phyloP scores from a whole-genome alignment of 2,888 invertebrate species.

The Melipona beecheii region DNA sequence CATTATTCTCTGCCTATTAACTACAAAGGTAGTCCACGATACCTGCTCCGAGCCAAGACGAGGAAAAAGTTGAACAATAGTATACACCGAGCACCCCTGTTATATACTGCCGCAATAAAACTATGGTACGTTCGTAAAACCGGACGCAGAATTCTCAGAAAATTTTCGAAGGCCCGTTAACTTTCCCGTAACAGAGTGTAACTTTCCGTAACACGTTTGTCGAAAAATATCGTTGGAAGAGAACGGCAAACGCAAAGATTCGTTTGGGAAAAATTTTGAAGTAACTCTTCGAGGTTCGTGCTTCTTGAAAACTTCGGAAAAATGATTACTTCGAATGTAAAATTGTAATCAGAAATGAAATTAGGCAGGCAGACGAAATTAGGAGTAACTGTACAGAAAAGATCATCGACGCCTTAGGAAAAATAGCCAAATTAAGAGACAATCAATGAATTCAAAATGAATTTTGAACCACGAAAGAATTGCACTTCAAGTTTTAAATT shows the following conservation, averaged over 20 bases:
- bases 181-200: constrained; percentile 22
- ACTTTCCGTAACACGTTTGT: too few species aligned
- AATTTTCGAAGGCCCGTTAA: constrained; percentile 36
- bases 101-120: constrained; percentile 59
- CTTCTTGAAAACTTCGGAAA: neutral
- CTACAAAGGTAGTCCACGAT: constrained; percentile 65
- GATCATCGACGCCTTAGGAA: too few species aligned
- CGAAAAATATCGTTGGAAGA: neutral
- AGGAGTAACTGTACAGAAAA: too few species aligned
- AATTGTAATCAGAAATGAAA: neutral
- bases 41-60: constrained; percentile 61
- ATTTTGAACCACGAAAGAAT: too few species aligned
- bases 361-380: too few species aligned
- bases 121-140: constrained; percentile 44
- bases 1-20: constrained; percentile 71
- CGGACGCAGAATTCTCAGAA: constrained; percentile 48
- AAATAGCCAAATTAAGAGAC: too few species aligned
- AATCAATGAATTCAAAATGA: too few species aligned
- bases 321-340: neutral
- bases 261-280: neutral
- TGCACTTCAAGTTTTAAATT: too few species aligned
- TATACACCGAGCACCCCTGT: constrained; percentile 39
- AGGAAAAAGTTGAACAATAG: constrained; percentile 62
- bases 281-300: neutral
- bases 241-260: neutral